Percentiles rank a stretch among this genome's conserved stretches.
Evolutionary conservation across 2,797 vertebrate species (phyloP).

Genomic region (Acanthiza pusilla): DNA sequence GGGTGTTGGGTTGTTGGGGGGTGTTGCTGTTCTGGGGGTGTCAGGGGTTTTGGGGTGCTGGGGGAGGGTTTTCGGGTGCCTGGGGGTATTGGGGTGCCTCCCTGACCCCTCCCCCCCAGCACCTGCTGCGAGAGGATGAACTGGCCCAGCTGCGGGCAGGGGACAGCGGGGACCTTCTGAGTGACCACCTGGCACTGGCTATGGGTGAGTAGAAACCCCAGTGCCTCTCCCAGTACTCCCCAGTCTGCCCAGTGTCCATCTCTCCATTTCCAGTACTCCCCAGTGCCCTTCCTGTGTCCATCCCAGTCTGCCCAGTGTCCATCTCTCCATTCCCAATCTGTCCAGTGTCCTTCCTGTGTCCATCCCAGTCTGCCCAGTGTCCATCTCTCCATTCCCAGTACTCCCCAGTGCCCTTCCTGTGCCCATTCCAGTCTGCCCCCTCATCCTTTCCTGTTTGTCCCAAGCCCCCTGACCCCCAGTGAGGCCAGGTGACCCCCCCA

Average conservation of each 20-base stretch:
- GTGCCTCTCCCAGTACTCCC: not conserved
- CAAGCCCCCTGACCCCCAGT: not conserved
- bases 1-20: too few species aligned
- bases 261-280: too few species aligned
- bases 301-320: not conserved
- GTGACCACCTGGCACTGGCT: not conserved
- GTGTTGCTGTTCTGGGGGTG: too few species aligned
- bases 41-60: not conserved
- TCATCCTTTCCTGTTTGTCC: not conserved
- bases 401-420: not conserved
- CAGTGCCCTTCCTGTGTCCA: too few species aligned
- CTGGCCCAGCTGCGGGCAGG: not conserved
- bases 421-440: not conserved
- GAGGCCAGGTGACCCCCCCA: not conserved
- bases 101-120: not conserved
- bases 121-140: not conserved
- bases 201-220: not conserved
- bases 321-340: too few species aligned
- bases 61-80: not conserved
- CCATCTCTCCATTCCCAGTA: too few species aligned
- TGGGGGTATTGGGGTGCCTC: not conserved
- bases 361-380: not conserved
- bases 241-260: not conserved
- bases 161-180: not conserved
- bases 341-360: too few species aligned